Percentiles rank a stretch among this genome's conserved stretches.
These are phyloP conservation scores for Sphaerodactylus townsendi DNA, from an alignment of 2,113 vertebrate genomes.

Conservation along the genomic window DNA sequence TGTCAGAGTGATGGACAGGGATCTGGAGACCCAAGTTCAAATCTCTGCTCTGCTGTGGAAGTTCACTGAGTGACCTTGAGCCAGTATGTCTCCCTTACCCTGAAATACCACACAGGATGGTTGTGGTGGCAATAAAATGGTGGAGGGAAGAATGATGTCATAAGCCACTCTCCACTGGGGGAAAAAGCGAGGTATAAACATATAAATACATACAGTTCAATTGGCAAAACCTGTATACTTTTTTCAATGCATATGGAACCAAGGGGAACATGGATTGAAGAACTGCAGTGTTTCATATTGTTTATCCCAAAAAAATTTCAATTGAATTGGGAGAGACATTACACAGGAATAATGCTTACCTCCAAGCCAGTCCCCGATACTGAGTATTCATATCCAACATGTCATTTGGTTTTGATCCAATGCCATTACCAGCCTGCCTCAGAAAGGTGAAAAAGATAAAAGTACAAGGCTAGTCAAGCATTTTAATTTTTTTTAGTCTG, in stretches of 20 bases:
- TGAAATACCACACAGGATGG: no score
- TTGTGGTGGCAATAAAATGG: no score
- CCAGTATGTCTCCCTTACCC: no score
- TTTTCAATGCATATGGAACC: not conserved
- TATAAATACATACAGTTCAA: no score
- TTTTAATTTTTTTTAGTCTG: slow-evolving; percentile 25
- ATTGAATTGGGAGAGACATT: not conserved
- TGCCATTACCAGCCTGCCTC: slow-evolving; percentile 86
- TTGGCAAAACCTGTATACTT: no score
- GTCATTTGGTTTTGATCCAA: slow-evolving; percentile 73
- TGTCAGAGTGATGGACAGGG: not conserved
- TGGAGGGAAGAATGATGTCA: no score
- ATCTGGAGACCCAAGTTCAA: no score
- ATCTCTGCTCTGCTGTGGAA: no score
- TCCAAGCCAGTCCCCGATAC: slow-evolving; percentile 87
- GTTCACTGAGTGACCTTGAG: no score
- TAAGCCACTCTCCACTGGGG: no score
- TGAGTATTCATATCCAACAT: slow-evolving; percentile 75
- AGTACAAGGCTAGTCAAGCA: slow-evolving; percentile 8
- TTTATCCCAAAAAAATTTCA: not conserved
- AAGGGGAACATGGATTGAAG: not conserved
- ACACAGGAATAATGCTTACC: not conserved
- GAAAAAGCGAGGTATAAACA: no score
- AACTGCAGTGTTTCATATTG: not conserved
- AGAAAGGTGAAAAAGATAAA: slow-evolving; percentile 38